Percentiles rank a stretch among this genome's conserved stretches.
Conservation (phyloP, 2,113 vertebrate genomes). For the Dryoscopus gambensis region DNA sequence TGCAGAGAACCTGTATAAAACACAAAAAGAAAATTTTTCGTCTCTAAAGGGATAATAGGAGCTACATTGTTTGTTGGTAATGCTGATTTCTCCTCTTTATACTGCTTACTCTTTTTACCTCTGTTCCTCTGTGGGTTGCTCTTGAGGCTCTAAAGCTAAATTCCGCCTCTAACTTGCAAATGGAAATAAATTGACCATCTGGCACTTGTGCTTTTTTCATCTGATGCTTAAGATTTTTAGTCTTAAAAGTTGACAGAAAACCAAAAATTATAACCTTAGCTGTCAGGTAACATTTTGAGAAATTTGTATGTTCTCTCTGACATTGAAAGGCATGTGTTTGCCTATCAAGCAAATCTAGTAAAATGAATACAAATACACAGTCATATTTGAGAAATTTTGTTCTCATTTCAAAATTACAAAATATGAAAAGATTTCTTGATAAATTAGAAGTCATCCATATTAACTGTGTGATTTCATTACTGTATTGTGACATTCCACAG, state of each 20-base stretch:
- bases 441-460: background rate
- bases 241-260: background rate
- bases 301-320: background rate
- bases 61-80: background rate
- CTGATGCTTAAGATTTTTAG: background rate
- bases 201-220: background rate
- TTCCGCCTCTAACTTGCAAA: background rate
- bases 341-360: background rate
- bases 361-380: background rate
- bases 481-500: background rate
- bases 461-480: background rate
- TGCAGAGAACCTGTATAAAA: background rate
- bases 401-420: background rate
- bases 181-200: background rate
- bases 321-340: background rate
- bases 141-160: background rate
- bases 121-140: background rate
- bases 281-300: background rate
- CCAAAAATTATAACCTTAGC: background rate
- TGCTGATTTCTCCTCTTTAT: background rate
- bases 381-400: background rate
- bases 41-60: background rate
- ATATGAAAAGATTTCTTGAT: background rate
- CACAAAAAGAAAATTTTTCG: background rate
- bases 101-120: background rate